These are phyloP conservation scores for Axea sp. DNA, from an alignment of 2,888 invertebrate species.

Conservation along the genomic window DNA sequence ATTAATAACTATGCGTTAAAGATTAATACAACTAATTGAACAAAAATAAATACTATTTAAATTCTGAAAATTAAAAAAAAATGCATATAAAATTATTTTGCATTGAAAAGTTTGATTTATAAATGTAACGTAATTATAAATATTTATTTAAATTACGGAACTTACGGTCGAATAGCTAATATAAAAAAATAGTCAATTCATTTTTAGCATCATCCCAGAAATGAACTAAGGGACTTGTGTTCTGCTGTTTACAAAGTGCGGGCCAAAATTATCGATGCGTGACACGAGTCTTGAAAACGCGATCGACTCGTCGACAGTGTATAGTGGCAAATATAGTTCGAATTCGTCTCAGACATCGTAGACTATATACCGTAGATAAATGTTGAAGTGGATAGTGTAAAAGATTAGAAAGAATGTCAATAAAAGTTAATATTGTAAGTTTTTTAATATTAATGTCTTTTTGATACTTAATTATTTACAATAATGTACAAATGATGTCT, in stretches of 20 bases:
- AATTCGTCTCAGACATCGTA: constrained; percentile 26
- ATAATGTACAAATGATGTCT: no score
- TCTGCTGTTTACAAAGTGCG: constrained; percentile 53
- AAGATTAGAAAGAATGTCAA: no score
- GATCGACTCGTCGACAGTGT: constrained; percentile 46
- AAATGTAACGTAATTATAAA: not conserved
- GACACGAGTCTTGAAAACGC: constrained; percentile 47
- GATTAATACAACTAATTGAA: no score
- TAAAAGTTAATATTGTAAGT: not conserved
- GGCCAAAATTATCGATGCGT: constrained; percentile 58
- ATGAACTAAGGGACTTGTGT: constrained; percentile 28
- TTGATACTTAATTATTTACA: no score
- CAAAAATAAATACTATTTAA: not conserved
- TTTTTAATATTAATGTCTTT: no score
- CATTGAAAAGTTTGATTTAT: not conserved
- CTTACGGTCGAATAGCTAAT: constrained; percentile 4
- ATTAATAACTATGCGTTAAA: no score
- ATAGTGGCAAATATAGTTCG: constrained; percentile 28
- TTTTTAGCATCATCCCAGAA: constrained; percentile 36
- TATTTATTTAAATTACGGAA: constrained; percentile 16
- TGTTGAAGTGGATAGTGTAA: constrained; percentile 43
- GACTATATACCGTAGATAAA: no score
- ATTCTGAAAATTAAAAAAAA: no score
- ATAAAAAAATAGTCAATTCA: constrained; percentile 31
- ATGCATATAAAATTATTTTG: not conserved